These are phyloP conservation scores for Clarias fuscus DNA, from an alignment of 2,797 vertebrate genomes.

Conservation along the genomic window DNA sequence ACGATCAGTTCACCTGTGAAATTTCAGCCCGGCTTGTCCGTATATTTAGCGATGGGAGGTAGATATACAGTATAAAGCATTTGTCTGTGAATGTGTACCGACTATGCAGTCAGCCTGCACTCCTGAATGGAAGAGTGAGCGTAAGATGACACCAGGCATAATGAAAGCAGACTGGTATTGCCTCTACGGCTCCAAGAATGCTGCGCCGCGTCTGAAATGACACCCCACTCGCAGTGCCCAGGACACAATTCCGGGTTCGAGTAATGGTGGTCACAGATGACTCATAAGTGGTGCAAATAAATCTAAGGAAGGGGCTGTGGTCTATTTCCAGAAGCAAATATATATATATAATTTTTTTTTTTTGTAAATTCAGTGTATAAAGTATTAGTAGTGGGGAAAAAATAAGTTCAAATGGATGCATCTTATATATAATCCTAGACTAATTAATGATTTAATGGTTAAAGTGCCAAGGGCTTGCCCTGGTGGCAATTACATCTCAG, in stretches of 20 bases:
- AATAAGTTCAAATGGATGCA: neutral
- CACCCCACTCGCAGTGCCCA: neutral
- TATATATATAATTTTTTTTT: no score
- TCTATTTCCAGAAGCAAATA: no score
- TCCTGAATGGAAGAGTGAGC: slow-evolving; percentile 11
- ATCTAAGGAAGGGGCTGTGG: neutral
- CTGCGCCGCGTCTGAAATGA: neutral
- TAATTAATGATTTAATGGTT: neutral
- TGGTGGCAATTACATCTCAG: neutral
- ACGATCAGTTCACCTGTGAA: slow-evolving; percentile 4
- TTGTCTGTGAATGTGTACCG: neutral
- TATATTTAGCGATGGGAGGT: slow-evolving; percentile 26
- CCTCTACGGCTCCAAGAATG: slow-evolving; percentile 36
- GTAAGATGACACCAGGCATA: slow-evolving; percentile 46
- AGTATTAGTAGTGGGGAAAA: no score
- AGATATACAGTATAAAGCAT: slow-evolving; percentile 7
- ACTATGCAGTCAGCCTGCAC: neutral
- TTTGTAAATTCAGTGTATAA: no score
- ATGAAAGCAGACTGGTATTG: slow-evolving; percentile 43
- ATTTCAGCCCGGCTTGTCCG: neutral
- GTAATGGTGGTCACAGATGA: neutral
- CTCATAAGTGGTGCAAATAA: neutral
- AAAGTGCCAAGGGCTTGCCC: neutral
- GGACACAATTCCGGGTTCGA: slow-evolving; percentile 3
- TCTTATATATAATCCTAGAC: neutral